phyloP scores from a whole-genome alignment of 2,113 vertebrate genomes.

The Eurystomus gularis region DNA sequence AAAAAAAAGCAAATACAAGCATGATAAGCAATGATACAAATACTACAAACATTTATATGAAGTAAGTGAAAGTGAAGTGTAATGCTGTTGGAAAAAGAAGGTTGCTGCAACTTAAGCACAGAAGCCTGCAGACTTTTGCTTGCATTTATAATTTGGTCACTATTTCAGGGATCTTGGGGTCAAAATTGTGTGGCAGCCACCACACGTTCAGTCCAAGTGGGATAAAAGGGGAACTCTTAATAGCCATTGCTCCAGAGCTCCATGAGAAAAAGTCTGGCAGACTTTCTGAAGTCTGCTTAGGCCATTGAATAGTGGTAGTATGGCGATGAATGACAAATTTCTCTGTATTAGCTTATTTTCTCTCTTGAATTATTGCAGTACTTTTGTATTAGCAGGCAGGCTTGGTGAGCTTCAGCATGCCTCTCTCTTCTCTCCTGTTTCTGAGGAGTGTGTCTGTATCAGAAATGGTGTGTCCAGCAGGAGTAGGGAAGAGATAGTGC shows the following conservation, averaged over 20 bases:
- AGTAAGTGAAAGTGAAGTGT: background rate
- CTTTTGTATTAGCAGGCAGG: background rate
- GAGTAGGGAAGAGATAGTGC: no score
- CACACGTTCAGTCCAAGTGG: background rate
- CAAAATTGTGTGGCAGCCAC: background rate
- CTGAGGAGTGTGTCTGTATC: no score
- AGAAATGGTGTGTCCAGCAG: no score
- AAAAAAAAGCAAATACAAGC: background rate
- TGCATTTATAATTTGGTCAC: background rate
- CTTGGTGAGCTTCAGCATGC: background rate
- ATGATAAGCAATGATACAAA: background rate
- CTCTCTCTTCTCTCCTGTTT: background rate
- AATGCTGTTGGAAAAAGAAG: background rate
- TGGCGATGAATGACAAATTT: background rate
- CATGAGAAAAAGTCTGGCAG: rapidly evolving
- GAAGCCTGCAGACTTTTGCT: background rate
- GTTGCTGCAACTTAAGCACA: background rate
- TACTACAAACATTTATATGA: background rate
- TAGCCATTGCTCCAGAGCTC: background rate
- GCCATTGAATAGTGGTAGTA: background rate
- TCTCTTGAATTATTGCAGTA: background rate
- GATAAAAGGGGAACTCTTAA: background rate
- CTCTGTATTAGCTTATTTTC: background rate
- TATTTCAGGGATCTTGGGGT: background rate
- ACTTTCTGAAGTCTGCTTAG: background rate